Evolutionary conservation across 2,113 vertebrate species (phyloP), one percentile per base, ranked within the genome.

Genomic region (Protomyctophum bolini): DNA sequence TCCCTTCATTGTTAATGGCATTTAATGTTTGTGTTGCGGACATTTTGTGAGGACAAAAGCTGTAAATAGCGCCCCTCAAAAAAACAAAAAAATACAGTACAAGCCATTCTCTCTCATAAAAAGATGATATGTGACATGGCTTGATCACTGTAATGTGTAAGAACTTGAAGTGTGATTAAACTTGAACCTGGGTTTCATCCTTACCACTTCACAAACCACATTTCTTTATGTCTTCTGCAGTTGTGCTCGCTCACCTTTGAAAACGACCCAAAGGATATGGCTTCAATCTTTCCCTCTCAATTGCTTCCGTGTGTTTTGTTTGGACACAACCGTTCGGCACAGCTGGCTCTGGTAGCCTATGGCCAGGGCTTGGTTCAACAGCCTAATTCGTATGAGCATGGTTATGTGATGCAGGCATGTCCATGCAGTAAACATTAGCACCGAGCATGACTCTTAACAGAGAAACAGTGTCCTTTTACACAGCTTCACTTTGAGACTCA

Each of bases 261-360:
- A 28, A 63, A 49, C 14, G 9, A 8, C 47, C 8, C 46, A 49
- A 67, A 80, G 73, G 69, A 59, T 21, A 1, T 55, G 66, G 64
- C 6, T 9, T 71, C 61, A 49, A 63, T 63, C 6, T 74, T 78
- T 81, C 81, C 59, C 78, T 69, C 70, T 71, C 58, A 72, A 80
- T 76, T 0, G 66, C 49, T 83, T 76, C 71, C 21, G 7, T 80
- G 72, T 85, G 80, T 63, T 68, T 58, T 46, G 55, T 41, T 49
- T 58, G 41, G 28, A 76, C 62, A 15, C 54, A 0, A 29, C 71
- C 47, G 52, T 6, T 68, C 50, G 47, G 29, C 68, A 55, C 79
- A 72, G 74, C 75, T 86, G 63, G 52, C 79, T 41, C 10, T 55
- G 49, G 77, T 50, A 59, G 64, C 14, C 58, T 59, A 58, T 5